Conservation (phyloP, 2,113 vertebrate species). For the Tyrannus savana region DNA sequence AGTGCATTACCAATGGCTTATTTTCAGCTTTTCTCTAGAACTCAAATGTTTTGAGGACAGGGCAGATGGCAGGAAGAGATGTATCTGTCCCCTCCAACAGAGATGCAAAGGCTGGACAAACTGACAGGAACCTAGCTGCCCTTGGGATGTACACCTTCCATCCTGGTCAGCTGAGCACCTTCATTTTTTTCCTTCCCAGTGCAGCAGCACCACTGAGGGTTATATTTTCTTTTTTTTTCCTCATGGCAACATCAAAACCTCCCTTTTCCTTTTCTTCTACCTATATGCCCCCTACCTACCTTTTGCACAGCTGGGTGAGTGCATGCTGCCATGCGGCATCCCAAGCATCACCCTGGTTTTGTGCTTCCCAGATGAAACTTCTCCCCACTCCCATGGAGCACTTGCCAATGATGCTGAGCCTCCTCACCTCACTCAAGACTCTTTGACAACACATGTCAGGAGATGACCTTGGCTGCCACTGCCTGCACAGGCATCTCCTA, state of each 20-base stretch:
- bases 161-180: neutral
- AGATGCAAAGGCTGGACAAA: neutral
- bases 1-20: neutral
- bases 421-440: neutral
- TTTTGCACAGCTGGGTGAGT: neutral
- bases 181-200: neutral
- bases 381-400: neutral
- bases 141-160: accelerated
- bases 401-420: neutral
- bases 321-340: accelerated
- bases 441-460: neutral
- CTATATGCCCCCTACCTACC: neutral
- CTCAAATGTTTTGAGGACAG: neutral
- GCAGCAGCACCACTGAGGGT: neutral
- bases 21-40: neutral
- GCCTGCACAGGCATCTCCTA: neutral
- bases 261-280: neutral
- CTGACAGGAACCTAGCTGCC: neutral
- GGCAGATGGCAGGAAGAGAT: accelerated
- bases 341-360: neutral
- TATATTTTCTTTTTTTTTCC: neutral
- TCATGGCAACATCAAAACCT: neutral
- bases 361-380: neutral
- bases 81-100: neutral
- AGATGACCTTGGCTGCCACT: neutral